phyloP scores from a whole-genome alignment of 2,113 vertebrate genomes.

The Pipra filicauda region DNA sequence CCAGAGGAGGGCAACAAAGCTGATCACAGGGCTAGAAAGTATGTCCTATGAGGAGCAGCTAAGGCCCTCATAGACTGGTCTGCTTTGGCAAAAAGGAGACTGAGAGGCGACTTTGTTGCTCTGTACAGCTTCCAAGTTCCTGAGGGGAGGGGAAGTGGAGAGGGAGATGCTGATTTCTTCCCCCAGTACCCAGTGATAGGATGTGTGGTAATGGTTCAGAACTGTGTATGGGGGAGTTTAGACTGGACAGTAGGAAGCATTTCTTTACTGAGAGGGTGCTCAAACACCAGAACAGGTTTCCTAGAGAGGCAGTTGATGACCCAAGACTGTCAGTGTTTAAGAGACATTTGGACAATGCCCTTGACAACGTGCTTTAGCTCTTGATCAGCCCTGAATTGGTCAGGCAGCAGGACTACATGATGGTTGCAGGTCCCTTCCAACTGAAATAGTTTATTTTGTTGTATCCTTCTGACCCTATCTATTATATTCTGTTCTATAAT shows the following conservation, averaged over 20 bases:
- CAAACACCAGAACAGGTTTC: not conserved
- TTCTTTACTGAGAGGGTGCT: not conserved
- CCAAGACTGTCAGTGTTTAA: not conserved
- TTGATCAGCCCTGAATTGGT: not conserved
- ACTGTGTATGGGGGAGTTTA: accelerated
- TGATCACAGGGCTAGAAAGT: not conserved
- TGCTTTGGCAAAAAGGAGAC: not conserved
- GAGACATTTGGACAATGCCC: not conserved
- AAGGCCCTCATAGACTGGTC: not conserved
- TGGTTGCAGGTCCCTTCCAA: not conserved
- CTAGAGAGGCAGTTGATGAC: not conserved
- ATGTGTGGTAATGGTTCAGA: not conserved
- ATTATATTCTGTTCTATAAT: not conserved
- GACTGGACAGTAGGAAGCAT: not conserved
- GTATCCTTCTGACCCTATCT: not conserved
- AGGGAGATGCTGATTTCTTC: not conserved
- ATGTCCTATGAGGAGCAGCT: not conserved
- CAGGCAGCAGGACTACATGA: not conserved
- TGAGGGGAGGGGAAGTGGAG: not conserved
- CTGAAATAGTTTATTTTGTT: not conserved
- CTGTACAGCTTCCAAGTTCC: not conserved
- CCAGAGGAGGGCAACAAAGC: not conserved
- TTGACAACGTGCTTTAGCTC: not conserved
- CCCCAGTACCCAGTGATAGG: not conserved
- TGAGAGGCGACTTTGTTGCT: not conserved